Evolutionary conservation across 2,797 vertebrate species (phyloP).

Genomic region (Hirundo rustica): DNA sequence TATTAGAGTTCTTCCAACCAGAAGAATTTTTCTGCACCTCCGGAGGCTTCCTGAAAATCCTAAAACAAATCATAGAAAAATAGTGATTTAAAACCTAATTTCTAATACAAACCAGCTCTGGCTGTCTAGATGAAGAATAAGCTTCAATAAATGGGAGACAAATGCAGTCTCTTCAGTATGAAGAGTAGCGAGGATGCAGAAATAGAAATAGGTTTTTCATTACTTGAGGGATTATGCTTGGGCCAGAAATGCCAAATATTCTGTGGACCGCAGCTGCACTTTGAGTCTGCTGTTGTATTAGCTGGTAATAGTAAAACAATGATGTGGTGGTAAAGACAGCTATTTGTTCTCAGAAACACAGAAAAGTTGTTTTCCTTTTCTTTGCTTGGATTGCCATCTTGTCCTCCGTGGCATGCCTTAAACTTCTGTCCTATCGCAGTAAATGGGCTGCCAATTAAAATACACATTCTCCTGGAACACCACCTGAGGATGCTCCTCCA

Average conservation of each 20-base stretch:
- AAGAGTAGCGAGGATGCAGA: constrained; percentile 79
- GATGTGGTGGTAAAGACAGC: constrained; percentile 75
- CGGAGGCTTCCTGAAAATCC: constrained; percentile 69
- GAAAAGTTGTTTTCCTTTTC: constrained; percentile 67
- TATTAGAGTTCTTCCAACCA: constrained; percentile 44
- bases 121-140: constrained; percentile 82
- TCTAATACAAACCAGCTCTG: constrained; percentile 79
- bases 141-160: constrained; percentile 81
- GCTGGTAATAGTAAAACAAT: constrained; percentile 86
- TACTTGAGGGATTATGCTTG: constrained; percentile 79
- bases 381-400: constrained; percentile 60
- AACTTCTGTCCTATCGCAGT: constrained; percentile 36
- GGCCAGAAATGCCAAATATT: constrained; percentile 74
- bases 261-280: constrained; percentile 83
- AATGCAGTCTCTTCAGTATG: constrained; percentile 77
- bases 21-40: constrained; percentile 61
- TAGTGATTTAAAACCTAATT: constrained; percentile 82
- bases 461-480: constrained; percentile 27
- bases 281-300: constrained; percentile 80
- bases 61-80: constrained; percentile 83
- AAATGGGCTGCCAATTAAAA: constrained; percentile 68
- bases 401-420: constrained; percentile 38
- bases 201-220: constrained; percentile 84
- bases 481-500: constrained; percentile 24
- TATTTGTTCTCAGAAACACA: constrained; percentile 75